Base-by-base conservation (phyloP, 1,140 invertebrate species). In the Drosophila sp. region DNA sequence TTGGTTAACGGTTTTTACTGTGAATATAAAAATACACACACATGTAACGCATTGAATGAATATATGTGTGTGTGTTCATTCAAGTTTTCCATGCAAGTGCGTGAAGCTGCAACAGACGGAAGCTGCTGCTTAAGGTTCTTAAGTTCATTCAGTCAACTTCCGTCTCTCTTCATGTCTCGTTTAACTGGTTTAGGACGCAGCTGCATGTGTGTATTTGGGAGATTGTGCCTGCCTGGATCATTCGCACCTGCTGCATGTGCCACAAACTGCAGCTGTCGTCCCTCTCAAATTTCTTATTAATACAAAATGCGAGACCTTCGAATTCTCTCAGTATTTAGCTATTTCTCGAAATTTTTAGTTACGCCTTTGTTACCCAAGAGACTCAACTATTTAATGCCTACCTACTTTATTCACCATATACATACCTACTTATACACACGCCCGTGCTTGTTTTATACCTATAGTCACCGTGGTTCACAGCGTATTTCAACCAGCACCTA, bases 221-320 rank as follows among this genome's bases (percentile, higher is more conserved):
- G n/a, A n/a, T n/a, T 46, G 11, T 64, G 7, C 66, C 16, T 58
- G 14, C 43, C 25, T 63, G 50, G 14, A 43, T 50, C 45, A 72
- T 29, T 63, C 72, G 63, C 81, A 86, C 81, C 81, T 86, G 81
- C 81, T 75, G 67, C 75, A 74, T 59, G 25, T 21, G 59, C 16
- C 38, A 46, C 21, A 43, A 50, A 62, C 46, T 50, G 78, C 82
- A 86, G 80, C 82, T 87, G 81, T 63, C 82, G 46, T 64, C 78
- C 40, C 54, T 64, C 82, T 86, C 66, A 46, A 76, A 76, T 87
- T 86, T 86, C 82, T 87, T 86, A 78, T 86, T 78, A 86, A 83
- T 46, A 48, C 63, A 4, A 21, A 21, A 48, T 14, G 25, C 59
- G 18, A 56, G 14, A 62, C 64, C 56, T 54, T 65, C 36, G 32